Conservation (phyloP, 1,140 invertebrate species). For the Papilio polyxenes region DNA sequence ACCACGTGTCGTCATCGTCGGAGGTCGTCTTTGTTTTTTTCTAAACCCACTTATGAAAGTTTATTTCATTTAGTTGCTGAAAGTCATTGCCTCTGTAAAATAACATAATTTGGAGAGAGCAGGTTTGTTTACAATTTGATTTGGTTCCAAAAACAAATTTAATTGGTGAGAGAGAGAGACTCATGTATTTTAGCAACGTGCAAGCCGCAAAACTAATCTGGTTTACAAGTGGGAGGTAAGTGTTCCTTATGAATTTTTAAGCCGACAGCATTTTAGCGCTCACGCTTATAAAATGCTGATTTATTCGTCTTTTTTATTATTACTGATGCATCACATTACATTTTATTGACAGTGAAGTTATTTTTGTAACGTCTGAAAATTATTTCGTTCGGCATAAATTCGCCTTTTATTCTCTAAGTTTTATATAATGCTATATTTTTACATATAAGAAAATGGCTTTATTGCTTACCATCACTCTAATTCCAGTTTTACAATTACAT, state of each 20-base stretch:
- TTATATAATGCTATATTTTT: too few species aligned
- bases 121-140: constrained; percentile 24
- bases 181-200: constrained; percentile 17
- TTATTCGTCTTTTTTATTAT: background rate
- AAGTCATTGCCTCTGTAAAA: background rate
- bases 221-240: background rate
- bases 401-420: too few species aligned
- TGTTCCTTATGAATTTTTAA: constrained; percentile 32
- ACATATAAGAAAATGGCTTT: too few species aligned
- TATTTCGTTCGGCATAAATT: too few species aligned
- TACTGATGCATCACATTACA: background rate
- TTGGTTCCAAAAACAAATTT: constrained; percentile 33
- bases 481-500: too few species aligned
- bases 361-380: too few species aligned
- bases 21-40: too few species aligned
- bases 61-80: background rate
- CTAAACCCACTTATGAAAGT: background rate
- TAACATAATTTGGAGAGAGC: background rate
- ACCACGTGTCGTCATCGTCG: too few species aligned
- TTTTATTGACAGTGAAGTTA: too few species aligned
- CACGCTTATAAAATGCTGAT: background rate
- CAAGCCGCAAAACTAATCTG: constrained; percentile 17
- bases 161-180: background rate
- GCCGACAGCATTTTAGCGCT: background rate
- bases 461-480: too few species aligned